These are phyloP conservation scores for Gallinago solitaria DNA, from an alignment of 2,797 vertebrate genomes.

Conservation along the genomic window DNA sequence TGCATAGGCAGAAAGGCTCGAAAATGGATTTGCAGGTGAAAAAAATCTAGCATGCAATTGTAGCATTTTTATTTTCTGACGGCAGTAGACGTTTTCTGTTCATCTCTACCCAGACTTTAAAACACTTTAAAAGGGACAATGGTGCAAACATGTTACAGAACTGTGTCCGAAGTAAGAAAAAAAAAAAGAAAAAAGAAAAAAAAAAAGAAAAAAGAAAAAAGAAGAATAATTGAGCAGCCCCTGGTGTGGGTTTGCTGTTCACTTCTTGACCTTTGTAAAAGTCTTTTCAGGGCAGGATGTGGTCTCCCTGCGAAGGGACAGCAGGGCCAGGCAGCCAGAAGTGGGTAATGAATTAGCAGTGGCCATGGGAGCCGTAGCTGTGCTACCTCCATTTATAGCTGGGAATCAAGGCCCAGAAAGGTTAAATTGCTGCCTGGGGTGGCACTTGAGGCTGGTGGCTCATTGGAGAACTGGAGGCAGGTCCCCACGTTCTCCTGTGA, in stretches of 20 bases:
- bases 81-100: not conserved
- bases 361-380: fast-evolving
- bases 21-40: not conserved
- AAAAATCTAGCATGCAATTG: not conserved
- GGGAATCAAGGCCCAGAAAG: not conserved
- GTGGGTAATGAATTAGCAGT: not conserved
- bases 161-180: not conserved
- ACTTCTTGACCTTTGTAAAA: not conserved
- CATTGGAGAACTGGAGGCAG: not conserved
- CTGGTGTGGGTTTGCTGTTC: not conserved
- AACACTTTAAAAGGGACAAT: fast-evolving
- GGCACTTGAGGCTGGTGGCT: not conserved
- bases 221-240: not conserved
- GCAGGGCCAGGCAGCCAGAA: not conserved
- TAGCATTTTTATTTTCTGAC: not conserved
- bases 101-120: not conserved
- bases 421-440: not conserved
- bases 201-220: too few species aligned
- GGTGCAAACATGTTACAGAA: not conserved
- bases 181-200: fast-evolving
- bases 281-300: not conserved
- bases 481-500: not conserved
- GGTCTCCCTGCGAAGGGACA: not conserved
- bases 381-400: not conserved
- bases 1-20: not conserved